Percentiles rank a stretch among this genome's conserved stretches.
These are phyloP conservation scores for Apodemia mormo DNA, from an alignment of 2,888 invertebrate genomes.

Conservation along the genomic window DNA sequence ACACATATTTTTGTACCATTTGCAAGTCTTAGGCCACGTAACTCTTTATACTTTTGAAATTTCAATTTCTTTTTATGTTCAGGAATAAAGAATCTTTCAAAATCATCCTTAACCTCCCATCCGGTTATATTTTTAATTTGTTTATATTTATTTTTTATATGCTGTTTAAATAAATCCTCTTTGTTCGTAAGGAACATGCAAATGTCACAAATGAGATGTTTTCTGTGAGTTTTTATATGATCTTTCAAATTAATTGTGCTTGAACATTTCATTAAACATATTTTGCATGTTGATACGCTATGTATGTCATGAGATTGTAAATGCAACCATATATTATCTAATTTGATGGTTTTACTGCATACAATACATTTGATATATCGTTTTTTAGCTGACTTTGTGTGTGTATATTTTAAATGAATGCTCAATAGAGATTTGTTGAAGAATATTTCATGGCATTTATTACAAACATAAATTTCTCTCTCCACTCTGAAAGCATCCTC, in stretches of 20 bases:
- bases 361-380: conserved; percentile 43
- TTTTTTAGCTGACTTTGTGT: conserved; percentile 24
- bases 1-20: conserved; percentile 47
- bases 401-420: conserved; percentile 43
- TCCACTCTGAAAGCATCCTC: conserved; percentile 47
- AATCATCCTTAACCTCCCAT: neutral
- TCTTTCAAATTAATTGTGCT: conserved; percentile 31
- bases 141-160: conserved; percentile 42
- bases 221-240: conserved; percentile 46
- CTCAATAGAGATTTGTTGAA: conserved; percentile 55
- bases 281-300: conserved; percentile 47
- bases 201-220: conserved; percentile 45
- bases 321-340: conserved; percentile 46
- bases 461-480: conserved; percentile 55
- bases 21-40: conserved; percentile 45
- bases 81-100: conserved; percentile 33
- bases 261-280: conserved; percentile 46
- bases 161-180: conserved; percentile 38
- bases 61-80: conserved; percentile 7
- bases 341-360: conserved; percentile 40
- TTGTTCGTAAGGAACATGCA: conserved; percentile 45
- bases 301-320: conserved; percentile 46
- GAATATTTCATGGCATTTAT: conserved; percentile 51
- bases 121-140: neutral
- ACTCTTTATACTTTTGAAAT: conserved; percentile 29